Conservation (phyloP, 2,797 vertebrate species). For the Sparidentex hasta region DNA sequence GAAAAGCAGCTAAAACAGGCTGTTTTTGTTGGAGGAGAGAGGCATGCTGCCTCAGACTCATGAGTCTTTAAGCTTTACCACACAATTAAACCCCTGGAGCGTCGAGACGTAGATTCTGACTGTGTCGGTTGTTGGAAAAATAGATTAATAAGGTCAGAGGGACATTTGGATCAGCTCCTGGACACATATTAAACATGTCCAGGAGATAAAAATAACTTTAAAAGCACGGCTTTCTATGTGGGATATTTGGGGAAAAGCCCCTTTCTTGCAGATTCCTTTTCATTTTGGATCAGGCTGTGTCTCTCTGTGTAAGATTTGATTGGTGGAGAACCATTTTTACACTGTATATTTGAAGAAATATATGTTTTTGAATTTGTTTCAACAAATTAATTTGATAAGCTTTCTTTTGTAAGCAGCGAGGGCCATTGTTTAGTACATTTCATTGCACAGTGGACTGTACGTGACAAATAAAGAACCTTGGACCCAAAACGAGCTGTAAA, state of each 20-base stretch:
- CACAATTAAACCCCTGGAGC: slow-evolving; percentile 43
- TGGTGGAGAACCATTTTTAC: background rate
- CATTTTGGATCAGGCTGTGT: slow-evolving; percentile 5
- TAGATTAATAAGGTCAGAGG: slow-evolving; percentile 39
- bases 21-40: slow-evolving; percentile 26
- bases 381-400: too few relatives aligned
- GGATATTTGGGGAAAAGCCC: slow-evolving; percentile 23
- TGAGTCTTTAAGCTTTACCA: slow-evolving; percentile 34
- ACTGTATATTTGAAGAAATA: background rate
- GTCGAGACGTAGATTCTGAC: slow-evolving; percentile 21
- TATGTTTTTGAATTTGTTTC: background rate
- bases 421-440: too few relatives aligned
- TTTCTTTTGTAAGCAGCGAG: background rate
- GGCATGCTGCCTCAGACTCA: background rate
- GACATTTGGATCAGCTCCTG: slow-evolving; percentile 33
- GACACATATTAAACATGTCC: slow-evolving; percentile 30
- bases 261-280: slow-evolving; percentile 19
- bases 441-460: too few relatives aligned
- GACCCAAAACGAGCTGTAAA: background rate
- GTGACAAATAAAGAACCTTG: too few relatives aligned
- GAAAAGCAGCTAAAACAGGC: slow-evolving; percentile 34
- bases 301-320: background rate
- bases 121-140: slow-evolving; percentile 38
- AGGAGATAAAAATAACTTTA: slow-evolving; percentile 17
- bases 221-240: slow-evolving; percentile 12